Base-by-base conservation (phyloP, 2,888 invertebrate genomes). In the Idaea aversata region DNA sequence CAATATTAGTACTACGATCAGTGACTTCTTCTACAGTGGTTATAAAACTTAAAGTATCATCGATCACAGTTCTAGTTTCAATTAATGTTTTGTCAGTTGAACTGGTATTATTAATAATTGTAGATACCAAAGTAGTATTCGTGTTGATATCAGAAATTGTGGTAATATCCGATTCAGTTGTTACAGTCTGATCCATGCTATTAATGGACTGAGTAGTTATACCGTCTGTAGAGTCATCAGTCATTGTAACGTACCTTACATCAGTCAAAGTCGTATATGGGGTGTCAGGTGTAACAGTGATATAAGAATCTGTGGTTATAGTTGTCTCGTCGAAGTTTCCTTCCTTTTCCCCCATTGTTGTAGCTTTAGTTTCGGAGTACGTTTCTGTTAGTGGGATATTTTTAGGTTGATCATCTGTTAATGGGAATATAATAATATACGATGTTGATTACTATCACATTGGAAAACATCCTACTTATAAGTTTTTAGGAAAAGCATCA, bases 341-440 rank as follows among this genome's bases (percentile, higher is more conserved):
- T 69, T 71, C 81, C 72, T 78, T 79, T 77, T 76, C 79, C 80
- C 76, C 85, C 77, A 77, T 72, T 67, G 82, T 79, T 64, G 83
- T 82, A 73, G 84, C 84, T 65, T 80, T 79, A 73, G 75, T 79
- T 77, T 87, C 83, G 80, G 79, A 80, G 85, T 84, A 76, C 81
- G 83, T 88, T 87, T 91, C 91, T 75, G 90, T 91, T 92, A 93
- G 89, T 92, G 87, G 86, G 86, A 88, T 74, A 89, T 85, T 82
- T 88, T 87, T 89, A 88, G 88, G 86, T 84, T 85, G 84, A 80
- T 86, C 91, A 93, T 92, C 93, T 93, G 93, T 93, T 93, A 91
- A 92, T 91, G 75, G 87, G 90, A 91, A 90, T 80, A 81, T 76
- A 88, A 89, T 81, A 89, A 86, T 68, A 83, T 74, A 83, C 78